Conservation (phyloP, 2,113 vertebrate species). For the Vimba vimba region DNA sequence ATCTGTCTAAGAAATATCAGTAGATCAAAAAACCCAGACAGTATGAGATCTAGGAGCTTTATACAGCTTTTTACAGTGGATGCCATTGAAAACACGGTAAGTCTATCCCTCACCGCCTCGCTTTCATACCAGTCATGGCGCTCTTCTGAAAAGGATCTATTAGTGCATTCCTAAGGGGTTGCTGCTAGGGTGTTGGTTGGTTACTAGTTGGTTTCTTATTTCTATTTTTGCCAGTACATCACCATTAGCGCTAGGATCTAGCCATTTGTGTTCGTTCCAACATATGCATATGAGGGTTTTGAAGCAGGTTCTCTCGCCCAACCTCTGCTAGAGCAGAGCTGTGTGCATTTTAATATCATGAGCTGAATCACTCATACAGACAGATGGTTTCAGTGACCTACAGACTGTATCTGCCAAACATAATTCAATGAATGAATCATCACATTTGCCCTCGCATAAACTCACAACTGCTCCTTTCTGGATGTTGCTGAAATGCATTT, state of each 20-base stretch:
- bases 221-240: neutral
- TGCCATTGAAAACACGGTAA: no score
- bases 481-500: neutral
- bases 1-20: no score
- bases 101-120: no score
- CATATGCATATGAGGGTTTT: neutral
- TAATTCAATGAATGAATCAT: slow-evolving; percentile 38
- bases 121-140: no score
- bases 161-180: no score
- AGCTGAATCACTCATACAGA: slow-evolving; percentile 24
- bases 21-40: no score
- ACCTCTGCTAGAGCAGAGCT: neutral
- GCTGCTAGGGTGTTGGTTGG: neutral
- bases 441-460: neutral
- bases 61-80: no score
- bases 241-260: neutral
- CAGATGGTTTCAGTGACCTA: slow-evolving; percentile 31
- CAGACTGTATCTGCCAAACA: slow-evolving; percentile 27
- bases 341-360: slow-evolving; percentile 23
- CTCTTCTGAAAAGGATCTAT: no score
- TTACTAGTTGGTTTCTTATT: neutral
- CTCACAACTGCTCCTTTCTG: neutral
- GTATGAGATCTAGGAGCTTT: no score
- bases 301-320: neutral
- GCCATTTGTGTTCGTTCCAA: neutral